A percentile compares a stretch with the other conserved stretches of the same genome.
phyloP scores from a whole-genome alignment of 1,140 invertebrate genomes.

The Drosophila ficusphila region DNA sequence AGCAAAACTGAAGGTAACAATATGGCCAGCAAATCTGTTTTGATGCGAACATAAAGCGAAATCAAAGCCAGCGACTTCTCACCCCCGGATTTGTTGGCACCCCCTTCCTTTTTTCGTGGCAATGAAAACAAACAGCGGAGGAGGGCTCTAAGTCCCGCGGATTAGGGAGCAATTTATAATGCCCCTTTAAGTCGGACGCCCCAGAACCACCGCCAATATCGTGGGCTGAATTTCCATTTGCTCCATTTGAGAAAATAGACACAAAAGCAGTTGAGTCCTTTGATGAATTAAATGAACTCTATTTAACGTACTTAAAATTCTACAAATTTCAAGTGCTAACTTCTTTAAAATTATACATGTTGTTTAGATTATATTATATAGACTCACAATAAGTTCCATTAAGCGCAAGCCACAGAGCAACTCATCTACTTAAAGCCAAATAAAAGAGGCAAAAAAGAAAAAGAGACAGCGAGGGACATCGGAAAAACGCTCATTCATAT shows the following conservation, averaged over 20 bases:
- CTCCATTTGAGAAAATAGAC: background rate
- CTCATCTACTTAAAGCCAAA: conserved; percentile 11
- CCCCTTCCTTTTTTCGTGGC: conserved; percentile 3
- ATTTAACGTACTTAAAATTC: background rate
- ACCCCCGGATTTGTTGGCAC: conserved; percentile 1
- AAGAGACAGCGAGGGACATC: too few relatives aligned
- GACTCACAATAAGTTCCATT: background rate
- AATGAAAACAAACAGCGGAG: conserved; percentile 37
- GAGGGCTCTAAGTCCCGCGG: conserved; percentile 14
- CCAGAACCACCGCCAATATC: background rate
- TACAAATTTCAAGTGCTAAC: too few relatives aligned
- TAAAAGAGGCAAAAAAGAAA: background rate
- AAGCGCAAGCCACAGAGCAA: conserved; percentile 5
- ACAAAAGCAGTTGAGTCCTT: background rate
- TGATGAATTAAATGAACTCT: background rate
- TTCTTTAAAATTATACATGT: too few relatives aligned
- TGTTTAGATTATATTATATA: too few relatives aligned
- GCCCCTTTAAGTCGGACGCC: conserved; percentile 30
- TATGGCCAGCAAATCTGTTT: conserved; percentile 36
- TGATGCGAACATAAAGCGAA: conserved; percentile 32
- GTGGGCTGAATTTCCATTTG: conserved; percentile 5
- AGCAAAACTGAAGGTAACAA: conserved; percentile 18
- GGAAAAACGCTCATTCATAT: conserved; percentile 67
- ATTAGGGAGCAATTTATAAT: conserved; percentile 49
- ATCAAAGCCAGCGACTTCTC: conserved; percentile 36